Conservation (phyloP, 2,113 vertebrate genomes). For the Pundamilia nyererei region DNA sequence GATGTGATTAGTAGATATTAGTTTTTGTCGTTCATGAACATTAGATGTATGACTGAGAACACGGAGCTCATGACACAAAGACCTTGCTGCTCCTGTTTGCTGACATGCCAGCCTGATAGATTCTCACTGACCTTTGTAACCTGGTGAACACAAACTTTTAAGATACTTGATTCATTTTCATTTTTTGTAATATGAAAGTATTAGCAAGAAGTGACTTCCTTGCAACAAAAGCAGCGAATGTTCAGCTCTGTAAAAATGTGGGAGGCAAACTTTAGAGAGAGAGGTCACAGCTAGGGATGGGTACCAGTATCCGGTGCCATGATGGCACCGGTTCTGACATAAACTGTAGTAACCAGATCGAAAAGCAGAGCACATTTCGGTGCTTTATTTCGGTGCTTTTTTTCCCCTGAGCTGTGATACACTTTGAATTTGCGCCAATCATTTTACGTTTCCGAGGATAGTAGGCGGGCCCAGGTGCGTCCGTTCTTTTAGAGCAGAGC, state of each 20-base stretch:
- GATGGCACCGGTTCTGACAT: background rate
- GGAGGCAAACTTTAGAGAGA: background rate
- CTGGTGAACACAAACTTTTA: background rate
- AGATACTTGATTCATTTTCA: background rate
- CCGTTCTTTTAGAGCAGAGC: background rate
- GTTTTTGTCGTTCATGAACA: background rate
- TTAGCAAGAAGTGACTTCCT: background rate
- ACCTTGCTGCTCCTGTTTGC: background rate
- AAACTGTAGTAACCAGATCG: background rate
- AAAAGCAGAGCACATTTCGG: accelerated
- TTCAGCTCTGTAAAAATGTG: background rate
- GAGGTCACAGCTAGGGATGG: background rate
- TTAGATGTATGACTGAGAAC: background rate
- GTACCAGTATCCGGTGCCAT: background rate
- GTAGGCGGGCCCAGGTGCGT: background rate
- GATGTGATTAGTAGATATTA: background rate
- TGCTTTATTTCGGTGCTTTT: background rate
- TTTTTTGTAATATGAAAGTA: background rate
- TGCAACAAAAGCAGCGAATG: background rate
- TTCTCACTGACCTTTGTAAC: background rate
- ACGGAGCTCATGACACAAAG: background rate
- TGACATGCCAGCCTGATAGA: background rate
- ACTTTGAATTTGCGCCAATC: background rate
- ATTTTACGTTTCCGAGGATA: accelerated
- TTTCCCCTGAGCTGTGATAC: accelerated